Base-by-base conservation (phyloP, 2,113 vertebrate species). In the Nothoprocta pentlandii region DNA sequence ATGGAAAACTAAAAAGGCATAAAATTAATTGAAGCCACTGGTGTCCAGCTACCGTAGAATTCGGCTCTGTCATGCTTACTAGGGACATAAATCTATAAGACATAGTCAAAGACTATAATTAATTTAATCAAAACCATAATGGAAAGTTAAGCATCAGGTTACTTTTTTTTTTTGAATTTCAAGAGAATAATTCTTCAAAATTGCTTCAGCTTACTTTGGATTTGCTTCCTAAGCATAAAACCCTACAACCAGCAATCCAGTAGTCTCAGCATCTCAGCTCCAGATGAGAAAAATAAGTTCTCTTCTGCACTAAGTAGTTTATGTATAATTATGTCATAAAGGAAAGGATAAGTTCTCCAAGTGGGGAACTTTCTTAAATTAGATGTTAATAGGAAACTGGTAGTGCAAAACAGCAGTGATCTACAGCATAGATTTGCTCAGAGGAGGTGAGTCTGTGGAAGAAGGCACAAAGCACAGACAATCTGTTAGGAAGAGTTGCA, bases 401-500 rank as follows among this genome's bases (percentile, higher is more conserved):
- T 67, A 54, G 70, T 16, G 67, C 93, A 94, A 96, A 97, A 73
- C 44, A 88, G 41, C 44, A 66, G 1, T 44, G 71, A 85, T 64
- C 36, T 75, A 80, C 51, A 41, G 70, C 54, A 78, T 2, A 75
- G 87, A 86, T 74, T 67, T 70, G 19, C 49, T 85, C 41, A 47
- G 54, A 42, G 95, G 63, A 94, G 56, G 77, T 44, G 77, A 92
- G 41, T 28, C 64, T 78, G 32, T 34, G n/a, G 34, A 84, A 66
- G 46, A 67, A 96, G 74, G 77, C 63, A 51, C 87, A 68, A 63
- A 66, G 74, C 56, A 68, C n/a, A 68, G 80, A 61, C 67, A 76
- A 87, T 9, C 53, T 54, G 76, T 93, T 93, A 93, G 59, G 28
- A 90, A 86, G 80, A 94, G 34, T 59, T 96, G 66, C 64, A 77